Evolutionary conservation across 92 coral and sea anemone genomes (phyloP).

Genomic region (Phenganax subtilis): DNA sequence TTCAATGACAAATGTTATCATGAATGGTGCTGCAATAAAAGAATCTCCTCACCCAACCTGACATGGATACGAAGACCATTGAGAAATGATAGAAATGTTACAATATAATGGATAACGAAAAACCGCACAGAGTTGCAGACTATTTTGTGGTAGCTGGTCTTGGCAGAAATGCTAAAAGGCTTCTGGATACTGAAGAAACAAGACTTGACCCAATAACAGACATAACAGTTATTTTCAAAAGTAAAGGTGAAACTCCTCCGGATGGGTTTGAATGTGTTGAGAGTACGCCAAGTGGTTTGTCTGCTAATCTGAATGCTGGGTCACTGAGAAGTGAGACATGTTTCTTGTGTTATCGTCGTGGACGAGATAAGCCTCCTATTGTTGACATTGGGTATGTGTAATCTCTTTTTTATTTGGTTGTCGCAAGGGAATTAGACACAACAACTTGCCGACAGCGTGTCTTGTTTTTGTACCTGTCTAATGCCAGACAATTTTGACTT

Average conservation of each 20-base stretch:
- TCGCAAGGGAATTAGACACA: background rate
- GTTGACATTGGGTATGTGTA: constrained; percentile 86
- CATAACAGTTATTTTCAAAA: constrained; percentile 86
- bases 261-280: constrained; percentile 74
- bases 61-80: background rate
- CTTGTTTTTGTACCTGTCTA: background rate
- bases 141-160: constrained; percentile 98
- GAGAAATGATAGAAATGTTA: constrained; percentile 41
- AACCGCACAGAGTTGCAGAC: constrained; percentile 96
- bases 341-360: constrained; percentile 74
- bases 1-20: background rate
- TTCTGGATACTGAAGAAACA: constrained; percentile 52
- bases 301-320: constrained; percentile 92
- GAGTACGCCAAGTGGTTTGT: constrained; percentile 79
- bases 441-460: background rate
- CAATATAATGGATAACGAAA: constrained; percentile 75
- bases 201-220: constrained; percentile 94
- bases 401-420: background rate
- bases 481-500: background rate
- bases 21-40: background rate
- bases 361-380: constrained; percentile 89
- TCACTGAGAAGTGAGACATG: constrained; percentile 90
- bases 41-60: background rate
- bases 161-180: constrained; percentile 64
- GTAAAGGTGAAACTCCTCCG: constrained; percentile 81